A percentile compares a stretch with the other conserved stretches of the same genome.
Conservation (phyloP, 2,113 vertebrate species). For the Nothobranchius kuhntae region DNA sequence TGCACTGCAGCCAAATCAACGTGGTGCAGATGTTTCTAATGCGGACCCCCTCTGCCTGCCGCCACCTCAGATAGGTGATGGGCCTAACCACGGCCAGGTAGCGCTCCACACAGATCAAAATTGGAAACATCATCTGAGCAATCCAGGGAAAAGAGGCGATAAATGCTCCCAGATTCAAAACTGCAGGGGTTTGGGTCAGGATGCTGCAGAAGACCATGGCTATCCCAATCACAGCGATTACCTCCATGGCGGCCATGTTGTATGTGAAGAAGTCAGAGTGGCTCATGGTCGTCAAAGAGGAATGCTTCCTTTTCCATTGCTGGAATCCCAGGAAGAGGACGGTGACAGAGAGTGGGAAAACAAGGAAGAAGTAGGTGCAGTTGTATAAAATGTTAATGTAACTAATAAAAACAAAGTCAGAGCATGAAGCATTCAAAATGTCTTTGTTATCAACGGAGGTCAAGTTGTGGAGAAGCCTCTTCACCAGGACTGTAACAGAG, state of each 20-base stretch:
- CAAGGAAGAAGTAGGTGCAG: neutral
- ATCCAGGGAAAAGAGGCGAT: neutral
- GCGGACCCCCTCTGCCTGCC: neutral
- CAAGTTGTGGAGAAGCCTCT: neutral
- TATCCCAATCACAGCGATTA: neutral
- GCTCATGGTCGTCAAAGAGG: neutral
- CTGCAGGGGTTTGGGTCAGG: neutral
- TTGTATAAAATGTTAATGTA: neutral
- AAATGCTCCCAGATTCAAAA: accelerated
- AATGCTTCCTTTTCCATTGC: neutral
- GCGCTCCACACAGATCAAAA: conserved; percentile 2
- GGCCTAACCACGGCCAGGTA: conserved; percentile 1
- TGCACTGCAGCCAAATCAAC: neutral
- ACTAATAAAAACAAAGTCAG: too few relatives aligned
- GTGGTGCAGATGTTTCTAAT: neutral
- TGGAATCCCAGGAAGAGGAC: conserved; percentile 19
- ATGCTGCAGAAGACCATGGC: neutral
- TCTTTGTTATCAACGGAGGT: neutral
- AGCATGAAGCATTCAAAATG: neutral
- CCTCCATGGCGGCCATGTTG: conserved; percentile 14
- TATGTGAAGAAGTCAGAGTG: conserved; percentile 27
- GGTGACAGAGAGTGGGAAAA: conserved; percentile 9
- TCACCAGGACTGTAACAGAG: neutral
- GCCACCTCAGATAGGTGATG: neutral
- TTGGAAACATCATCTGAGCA: neutral